These are phyloP conservation scores for Rhagophthalmus giganteus DNA, from an alignment of 2,888 invertebrate genomes.

Conservation along the genomic window DNA sequence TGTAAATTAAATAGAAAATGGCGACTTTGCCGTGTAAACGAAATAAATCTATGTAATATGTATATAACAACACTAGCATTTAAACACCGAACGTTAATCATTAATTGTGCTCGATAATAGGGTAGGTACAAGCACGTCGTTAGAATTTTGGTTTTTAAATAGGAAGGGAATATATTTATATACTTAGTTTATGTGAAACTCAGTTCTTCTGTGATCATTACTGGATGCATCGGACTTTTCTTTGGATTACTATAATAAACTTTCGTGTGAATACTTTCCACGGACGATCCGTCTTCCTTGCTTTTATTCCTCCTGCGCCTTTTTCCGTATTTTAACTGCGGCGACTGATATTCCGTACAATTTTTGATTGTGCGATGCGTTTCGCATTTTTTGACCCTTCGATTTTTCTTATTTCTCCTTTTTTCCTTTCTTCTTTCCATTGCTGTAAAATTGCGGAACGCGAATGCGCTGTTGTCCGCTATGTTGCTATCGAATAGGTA, in stretches of 20 bases:
- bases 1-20: no score
- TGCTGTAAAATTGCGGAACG: constrained; percentile 35
- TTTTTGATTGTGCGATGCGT: constrained; percentile 13
- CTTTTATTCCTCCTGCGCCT: constrained; percentile 57
- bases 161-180: not conserved
- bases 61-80: constrained; percentile 13
- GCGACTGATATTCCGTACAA: constrained; percentile 23
- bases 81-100: not conserved
- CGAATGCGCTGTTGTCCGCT: constrained; percentile 35
- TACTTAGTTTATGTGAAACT: constrained; percentile 12
- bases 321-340: constrained; percentile 48
- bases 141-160: no score
- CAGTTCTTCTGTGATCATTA: constrained; percentile 61
- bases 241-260: constrained; percentile 61
- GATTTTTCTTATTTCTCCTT: constrained; percentile 50
- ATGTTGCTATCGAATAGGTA: constrained; percentile 18
- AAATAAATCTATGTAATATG: constrained; percentile 12
- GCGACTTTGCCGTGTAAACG: no score
- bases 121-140: no score
- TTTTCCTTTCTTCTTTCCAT: constrained; percentile 29
- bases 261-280: constrained; percentile 58
- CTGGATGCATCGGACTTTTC: constrained; percentile 62
- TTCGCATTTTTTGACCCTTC: constrained; percentile 48
- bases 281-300: constrained; percentile 46
- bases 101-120: no score